Base-by-base conservation (phyloP, 1,140 invertebrate species). In the Onthophagus taurus region DNA sequence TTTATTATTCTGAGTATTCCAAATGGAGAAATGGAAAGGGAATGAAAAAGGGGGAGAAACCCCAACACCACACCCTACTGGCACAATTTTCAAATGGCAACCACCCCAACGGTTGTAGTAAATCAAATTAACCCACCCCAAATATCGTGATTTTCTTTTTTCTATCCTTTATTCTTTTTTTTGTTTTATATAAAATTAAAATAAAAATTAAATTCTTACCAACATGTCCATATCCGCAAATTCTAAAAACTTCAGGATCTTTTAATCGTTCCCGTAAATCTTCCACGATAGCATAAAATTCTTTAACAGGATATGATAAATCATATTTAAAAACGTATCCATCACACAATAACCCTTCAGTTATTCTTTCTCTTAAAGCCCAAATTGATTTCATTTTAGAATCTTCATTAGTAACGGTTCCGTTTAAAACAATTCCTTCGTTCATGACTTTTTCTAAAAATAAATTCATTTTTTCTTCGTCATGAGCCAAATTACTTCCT, bases 241-340 rank as follows among this genome's bases (percentile, higher is more conserved):
- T 78, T 19, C 77, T 68, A n/a, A n/a, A n/a, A 6, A 69, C 68
- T 2, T 77, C 69, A 31, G 72, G 65, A 33, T 69, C 58, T 0
- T 72, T 72, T 9, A 90, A 54, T 31, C 76, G 74, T 48, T 83
- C 67, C 16, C 75, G 71, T 57, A 95, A 75, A 4, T 77, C 72
- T 24, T 78, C 69, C 8, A 96, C 83, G 13, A 96, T 70, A 17
- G 80, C 69, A 61, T 97, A 97, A 63, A 91, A 97, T 24, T 81
- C 58, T 4, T 72, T 62, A n/a, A 89, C 60, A 0, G 93, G 92
- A 45, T 97, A 60, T 0, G 92, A 95, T 1, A 99, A 75, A 63
- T 99, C 95, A 64, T 97, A 97, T 63, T 97, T 97, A 63, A 93
- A 97, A 17, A 85, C 80, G 66, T 94, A 95, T 2, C 92, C 92